phyloP scores from a whole-genome alignment of 2,113 vertebrate genomes.

The Gadus macrocephalus region DNA sequence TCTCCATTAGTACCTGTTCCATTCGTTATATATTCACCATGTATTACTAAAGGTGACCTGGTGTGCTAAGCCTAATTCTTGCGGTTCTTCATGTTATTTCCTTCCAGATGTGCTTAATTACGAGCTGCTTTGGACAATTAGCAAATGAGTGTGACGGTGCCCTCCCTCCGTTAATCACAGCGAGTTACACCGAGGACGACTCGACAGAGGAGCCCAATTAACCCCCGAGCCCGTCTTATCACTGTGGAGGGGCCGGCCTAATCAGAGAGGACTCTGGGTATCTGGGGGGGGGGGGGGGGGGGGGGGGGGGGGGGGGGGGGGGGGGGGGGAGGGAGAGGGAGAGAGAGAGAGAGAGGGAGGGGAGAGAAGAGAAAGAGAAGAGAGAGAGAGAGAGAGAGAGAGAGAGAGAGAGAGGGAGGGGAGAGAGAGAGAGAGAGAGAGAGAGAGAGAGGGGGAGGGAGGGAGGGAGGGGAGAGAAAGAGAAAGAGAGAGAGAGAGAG shows the following conservation, averaged over 20 bases:
- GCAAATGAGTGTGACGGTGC: constrained; percentile 72
- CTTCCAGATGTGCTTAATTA: constrained; percentile 71
- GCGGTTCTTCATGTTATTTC: constrained; percentile 32
- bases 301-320: constrained; percentile 5
- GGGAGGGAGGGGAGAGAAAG: too few species aligned
- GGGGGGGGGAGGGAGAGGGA: neutral
- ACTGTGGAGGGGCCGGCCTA: constrained; percentile 54
- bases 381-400: too few species aligned
- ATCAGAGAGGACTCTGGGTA: constrained; percentile 48
- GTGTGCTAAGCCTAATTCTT: constrained; percentile 27
- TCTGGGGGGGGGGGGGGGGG: constrained; percentile 13
- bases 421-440: constrained; percentile 10
- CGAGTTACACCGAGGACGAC: constrained; percentile 73
- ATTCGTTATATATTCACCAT: too few species aligned
- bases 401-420: constrained; percentile 27
- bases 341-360: constrained; percentile 17
- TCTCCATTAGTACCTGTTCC: constrained; percentile 36
- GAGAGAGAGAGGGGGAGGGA: constrained; percentile 26
- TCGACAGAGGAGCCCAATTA: constrained; percentile 72
- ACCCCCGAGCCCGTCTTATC: constrained; percentile 68
- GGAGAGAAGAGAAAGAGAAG: too few species aligned
- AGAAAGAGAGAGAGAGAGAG: neutral
- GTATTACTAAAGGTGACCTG: neutral
- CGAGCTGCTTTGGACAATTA: constrained; percentile 62
- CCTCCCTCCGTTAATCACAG: constrained; percentile 76